These are phyloP conservation scores for Dasypogon diadema DNA, from an alignment of 2,888 invertebrate genomes.

Conservation along the genomic window DNA sequence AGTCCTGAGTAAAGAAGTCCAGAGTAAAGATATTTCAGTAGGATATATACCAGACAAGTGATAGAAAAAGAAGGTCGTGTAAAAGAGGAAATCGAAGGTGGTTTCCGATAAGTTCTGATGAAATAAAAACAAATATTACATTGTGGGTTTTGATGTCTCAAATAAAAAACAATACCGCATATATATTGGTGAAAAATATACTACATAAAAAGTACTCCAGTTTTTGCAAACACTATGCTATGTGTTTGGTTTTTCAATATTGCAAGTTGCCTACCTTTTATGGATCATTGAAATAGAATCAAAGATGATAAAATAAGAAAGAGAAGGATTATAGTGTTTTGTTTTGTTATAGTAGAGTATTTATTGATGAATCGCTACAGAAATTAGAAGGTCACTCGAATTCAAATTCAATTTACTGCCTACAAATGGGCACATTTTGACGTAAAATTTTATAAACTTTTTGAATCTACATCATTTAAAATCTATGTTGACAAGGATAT, in stretches of 20 bases:
- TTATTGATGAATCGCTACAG: not conserved
- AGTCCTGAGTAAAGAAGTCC: not conserved
- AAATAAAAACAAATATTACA: not conserved
- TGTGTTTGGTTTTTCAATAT: not conserved
- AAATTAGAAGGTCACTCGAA: not conserved
- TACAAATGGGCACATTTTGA: too few species aligned
- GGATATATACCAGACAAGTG: slow-evolving; percentile 4
- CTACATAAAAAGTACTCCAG: slow-evolving; percentile 6
- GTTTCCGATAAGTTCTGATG: not conserved
- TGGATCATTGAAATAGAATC: not conserved
- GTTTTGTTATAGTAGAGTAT: not conserved
- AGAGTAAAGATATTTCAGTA: not conserved
- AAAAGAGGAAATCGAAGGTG: not conserved
- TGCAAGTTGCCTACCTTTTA: slow-evolving; percentile 1
- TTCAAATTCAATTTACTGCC: too few species aligned
- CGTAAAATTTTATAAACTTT: too few species aligned
- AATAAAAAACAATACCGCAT: not conserved
- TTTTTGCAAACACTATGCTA: not conserved
- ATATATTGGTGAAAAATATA: slow-evolving; percentile 3
- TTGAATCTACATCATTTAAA: too few species aligned
- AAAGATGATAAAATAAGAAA: slow-evolving; percentile 4
- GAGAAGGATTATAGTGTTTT: not conserved
- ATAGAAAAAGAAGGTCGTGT: slow-evolving; percentile 9
- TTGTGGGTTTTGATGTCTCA: not conserved
- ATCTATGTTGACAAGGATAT: too few species aligned